A percentile compares a stretch with the other conserved stretches of the same genome.
Evolutionary conservation across 2,888 invertebrate species (phyloP).

Genomic region (Synanthedon vespiformis): DNA sequence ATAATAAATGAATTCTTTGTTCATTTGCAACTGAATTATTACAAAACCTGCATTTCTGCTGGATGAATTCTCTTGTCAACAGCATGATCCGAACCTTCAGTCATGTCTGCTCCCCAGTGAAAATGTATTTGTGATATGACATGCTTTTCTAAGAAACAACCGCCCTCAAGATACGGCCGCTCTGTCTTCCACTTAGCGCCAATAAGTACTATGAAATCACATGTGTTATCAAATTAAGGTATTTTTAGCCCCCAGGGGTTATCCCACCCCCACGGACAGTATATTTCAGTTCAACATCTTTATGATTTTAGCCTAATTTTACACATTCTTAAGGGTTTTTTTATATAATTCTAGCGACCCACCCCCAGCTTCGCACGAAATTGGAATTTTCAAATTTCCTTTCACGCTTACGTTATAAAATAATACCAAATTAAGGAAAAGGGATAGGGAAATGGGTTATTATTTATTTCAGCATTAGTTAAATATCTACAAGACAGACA

Average conservation of each 20-base stretch:
- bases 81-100: slow-evolving; percentile 75
- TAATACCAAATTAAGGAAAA: too few species aligned
- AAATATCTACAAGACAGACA: too few species aligned
- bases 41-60: slow-evolving; percentile 72
- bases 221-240: neutral
- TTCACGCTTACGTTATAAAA: too few species aligned
- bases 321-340: too few species aligned
- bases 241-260: too few species aligned
- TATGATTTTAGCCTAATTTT: neutral
- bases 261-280: neutral
- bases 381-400: too few species aligned
- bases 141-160: slow-evolving; percentile 72
- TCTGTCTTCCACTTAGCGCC: slow-evolving; percentile 74
- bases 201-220: slow-evolving; percentile 57
- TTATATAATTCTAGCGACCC: too few species aligned
- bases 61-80: slow-evolving; percentile 66
- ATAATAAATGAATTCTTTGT: too few species aligned
- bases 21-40: neutral
- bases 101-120: slow-evolving; percentile 75
- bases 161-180: slow-evolving; percentile 70
- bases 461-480: too few species aligned
- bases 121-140: slow-evolving; percentile 76
- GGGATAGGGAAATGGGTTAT: too few species aligned
- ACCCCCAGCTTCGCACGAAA: too few species aligned
- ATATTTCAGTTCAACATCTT: neutral